Conservation (phyloP, 1,140 invertebrate genomes). For the Nymphalis io region DNA sequence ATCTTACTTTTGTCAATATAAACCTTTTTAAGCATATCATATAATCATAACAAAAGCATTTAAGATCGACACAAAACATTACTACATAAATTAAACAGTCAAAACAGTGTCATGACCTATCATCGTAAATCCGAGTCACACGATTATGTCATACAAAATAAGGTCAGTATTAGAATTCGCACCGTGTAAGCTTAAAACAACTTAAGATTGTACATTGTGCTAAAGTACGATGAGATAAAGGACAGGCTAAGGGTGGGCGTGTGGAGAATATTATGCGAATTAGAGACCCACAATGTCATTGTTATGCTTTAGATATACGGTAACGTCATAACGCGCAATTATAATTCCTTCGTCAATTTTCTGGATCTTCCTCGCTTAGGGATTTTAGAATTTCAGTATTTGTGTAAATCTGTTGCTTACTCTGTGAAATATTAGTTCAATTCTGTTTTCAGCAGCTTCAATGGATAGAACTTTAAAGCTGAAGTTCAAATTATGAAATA, state of each 20-base stretch:
- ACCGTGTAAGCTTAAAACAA: constrained; percentile 15
- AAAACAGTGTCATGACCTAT: not conserved
- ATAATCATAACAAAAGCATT: too few relatives aligned
- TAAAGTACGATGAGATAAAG: constrained; percentile 13
- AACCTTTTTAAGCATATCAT: too few relatives aligned
- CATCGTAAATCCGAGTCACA: not conserved
- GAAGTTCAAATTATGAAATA: too few relatives aligned
- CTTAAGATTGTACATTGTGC: constrained; percentile 20
- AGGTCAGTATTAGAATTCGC: constrained; percentile 16
- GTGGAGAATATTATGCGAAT: constrained; percentile 14
- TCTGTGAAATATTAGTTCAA: not conserved
- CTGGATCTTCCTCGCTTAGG: not conserved
- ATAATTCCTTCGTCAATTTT: constrained; percentile 14
- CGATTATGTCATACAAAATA: not conserved
- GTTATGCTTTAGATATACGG: constrained; percentile 12
- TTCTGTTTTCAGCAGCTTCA: not conserved
- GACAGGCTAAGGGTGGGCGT: constrained; percentile 7
- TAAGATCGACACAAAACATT: too few relatives aligned
- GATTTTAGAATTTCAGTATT: not conserved
- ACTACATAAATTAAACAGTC: too few relatives aligned
- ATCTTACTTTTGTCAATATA: too few relatives aligned
- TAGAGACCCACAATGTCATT: constrained; percentile 13
- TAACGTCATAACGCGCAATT: constrained; percentile 15
- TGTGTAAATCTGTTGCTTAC: constrained; percentile 6
- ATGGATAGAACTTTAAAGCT: too few relatives aligned